These are phyloP conservation scores for Ophraella communa DNA, from an alignment of 2,888 invertebrate species.

Conservation along the genomic window DNA sequence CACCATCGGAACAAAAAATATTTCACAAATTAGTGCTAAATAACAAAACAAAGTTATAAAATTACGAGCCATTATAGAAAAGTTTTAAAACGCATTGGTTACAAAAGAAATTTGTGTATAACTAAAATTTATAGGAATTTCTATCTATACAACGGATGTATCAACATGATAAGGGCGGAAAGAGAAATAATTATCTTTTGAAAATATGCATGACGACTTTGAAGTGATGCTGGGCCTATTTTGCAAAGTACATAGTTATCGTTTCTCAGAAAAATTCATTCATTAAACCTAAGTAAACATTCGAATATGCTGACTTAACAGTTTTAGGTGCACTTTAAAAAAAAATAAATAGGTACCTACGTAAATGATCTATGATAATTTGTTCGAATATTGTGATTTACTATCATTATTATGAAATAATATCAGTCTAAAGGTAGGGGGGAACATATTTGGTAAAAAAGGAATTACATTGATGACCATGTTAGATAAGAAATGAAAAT, in stretches of 20 bases:
- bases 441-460: too few relatives aligned
- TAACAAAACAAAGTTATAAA: conserved; percentile 14
- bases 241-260: conserved; percentile 6
- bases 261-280: not conserved
- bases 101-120: conserved; percentile 16
- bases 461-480: too few relatives aligned
- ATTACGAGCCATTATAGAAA: conserved; percentile 12
- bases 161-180: conserved; percentile 31
- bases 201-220: conserved; percentile 23
- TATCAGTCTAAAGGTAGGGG: too few relatives aligned
- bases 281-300: not conserved
- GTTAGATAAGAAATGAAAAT: not conserved
- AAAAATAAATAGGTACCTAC: too few relatives aligned
- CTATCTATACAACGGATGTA: conserved; percentile 32
- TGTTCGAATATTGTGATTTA: too few relatives aligned
- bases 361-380: too few relatives aligned
- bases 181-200: conserved; percentile 31
- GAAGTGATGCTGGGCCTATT: not conserved
- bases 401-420: too few relatives aligned
- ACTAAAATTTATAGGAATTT: conserved; percentile 19
- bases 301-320: not conserved
- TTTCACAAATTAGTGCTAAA: conserved; percentile 13
- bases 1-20: not conserved
- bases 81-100: not conserved
- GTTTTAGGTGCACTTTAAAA: too few relatives aligned